These are phyloP conservation scores for Idaea straminata DNA, from an alignment of 2,888 invertebrate genomes.

Conservation along the genomic window DNA sequence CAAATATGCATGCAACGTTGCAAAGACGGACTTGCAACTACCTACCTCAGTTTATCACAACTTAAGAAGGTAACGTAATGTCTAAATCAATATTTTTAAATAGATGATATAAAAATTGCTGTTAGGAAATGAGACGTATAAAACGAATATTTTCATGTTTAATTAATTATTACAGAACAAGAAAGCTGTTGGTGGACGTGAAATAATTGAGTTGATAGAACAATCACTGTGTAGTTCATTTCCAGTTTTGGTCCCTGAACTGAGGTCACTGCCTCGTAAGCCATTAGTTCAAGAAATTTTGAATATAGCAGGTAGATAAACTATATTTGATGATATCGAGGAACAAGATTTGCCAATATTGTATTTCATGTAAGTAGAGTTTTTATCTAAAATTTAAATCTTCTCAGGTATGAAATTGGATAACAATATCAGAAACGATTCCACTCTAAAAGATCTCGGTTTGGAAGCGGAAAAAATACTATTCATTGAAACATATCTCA, in stretches of 20 bases:
- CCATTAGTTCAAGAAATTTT: background rate
- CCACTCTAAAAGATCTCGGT: conserved; percentile 14
- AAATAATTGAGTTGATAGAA: background rate
- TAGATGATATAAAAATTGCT: conserved; percentile 2
- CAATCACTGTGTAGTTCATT: background rate
- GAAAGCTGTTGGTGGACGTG: background rate
- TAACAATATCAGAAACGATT: conserved; percentile 2
- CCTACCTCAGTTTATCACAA: conserved; percentile 15
- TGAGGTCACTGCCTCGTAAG: background rate
- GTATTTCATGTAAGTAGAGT: background rate
- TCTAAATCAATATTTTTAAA: no score
- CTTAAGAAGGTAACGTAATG: no score
- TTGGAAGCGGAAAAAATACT: conserved; percentile 9
- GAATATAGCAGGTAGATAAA: background rate
- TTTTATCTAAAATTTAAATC: background rate
- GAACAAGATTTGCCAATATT: no score
- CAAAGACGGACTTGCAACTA: conserved; percentile 15
- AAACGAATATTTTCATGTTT: no score
- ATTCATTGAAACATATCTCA: conserved; percentile 13
- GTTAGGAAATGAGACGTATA: no score
- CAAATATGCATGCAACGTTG: conserved; percentile 10
- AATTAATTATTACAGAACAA: background rate
- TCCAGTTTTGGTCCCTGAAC: background rate
- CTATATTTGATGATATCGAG: no score
- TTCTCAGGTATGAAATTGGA: conserved; percentile 14